Conservation (phyloP, 2,888 invertebrate genomes). For the Bombylius discolor region DNA sequence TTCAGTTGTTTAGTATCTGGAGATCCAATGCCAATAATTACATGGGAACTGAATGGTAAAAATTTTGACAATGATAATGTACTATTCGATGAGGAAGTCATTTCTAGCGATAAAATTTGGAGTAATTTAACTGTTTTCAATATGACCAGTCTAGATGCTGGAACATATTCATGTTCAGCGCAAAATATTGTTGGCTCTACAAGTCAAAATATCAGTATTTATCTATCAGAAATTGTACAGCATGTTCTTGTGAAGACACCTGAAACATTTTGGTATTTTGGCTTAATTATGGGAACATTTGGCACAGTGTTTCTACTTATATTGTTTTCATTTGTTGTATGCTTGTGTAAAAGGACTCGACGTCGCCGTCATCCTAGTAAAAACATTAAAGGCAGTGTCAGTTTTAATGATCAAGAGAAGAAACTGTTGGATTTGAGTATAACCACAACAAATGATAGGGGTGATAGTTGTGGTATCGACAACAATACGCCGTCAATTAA, state of each 20-base stretch:
- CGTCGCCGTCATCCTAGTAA: conserved; percentile 45
- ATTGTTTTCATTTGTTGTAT: conserved; percentile 47
- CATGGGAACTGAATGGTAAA: conserved; percentile 69
- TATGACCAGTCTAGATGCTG: conserved; percentile 67
- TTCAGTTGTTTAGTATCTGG: conserved; percentile 71
- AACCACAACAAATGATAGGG: conserved; percentile 51
- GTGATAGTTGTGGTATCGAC: conserved; percentile 47
- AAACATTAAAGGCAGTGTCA: conserved; percentile 64
- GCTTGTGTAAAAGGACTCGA: conserved; percentile 39
- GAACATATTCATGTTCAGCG: conserved; percentile 62
- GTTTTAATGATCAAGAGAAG: conserved; percentile 80
- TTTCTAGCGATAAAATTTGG: conserved; percentile 44
- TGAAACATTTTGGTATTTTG: conserved; percentile 63
- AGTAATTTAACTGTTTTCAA: conserved; percentile 71
- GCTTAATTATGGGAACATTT: conserved; percentile 58
- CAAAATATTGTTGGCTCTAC: conserved; percentile 36
- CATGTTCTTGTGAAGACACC: conserved; percentile 45
- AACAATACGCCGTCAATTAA: conserved; percentile 46
- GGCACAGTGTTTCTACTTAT: conserved; percentile 49
- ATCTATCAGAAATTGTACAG: conserved; percentile 51
- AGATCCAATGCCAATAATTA: conserved; percentile 69
- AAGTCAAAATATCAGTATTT: conserved; percentile 44
- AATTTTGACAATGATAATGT: conserved; percentile 43
- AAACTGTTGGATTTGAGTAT: conserved; percentile 70
- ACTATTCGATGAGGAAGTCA: conserved; percentile 35